Percentiles rank a stretch among this genome's conserved stretches.
Conservation (phyloP, 2,113 vertebrate species). For the Aramus guarauna region DNA sequence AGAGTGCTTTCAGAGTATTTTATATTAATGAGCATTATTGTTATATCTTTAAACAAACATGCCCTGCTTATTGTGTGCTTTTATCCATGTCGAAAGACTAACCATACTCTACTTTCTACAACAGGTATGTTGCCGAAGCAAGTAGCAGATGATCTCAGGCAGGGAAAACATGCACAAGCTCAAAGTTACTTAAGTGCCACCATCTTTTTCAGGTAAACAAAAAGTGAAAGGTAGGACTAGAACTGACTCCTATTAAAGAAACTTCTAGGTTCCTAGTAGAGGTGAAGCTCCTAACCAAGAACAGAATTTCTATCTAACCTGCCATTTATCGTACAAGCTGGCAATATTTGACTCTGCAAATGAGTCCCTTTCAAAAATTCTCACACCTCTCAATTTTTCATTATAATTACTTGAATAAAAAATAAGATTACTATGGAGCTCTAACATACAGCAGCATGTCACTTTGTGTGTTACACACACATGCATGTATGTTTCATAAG, state of each 20-base stretch:
- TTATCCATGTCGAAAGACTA: neutral
- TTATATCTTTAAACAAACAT: neutral
- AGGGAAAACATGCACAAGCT: constrained; percentile 77
- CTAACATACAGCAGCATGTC: neutral
- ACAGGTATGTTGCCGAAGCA: constrained; percentile 84
- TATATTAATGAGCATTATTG: neutral
- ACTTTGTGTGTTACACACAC: neutral
- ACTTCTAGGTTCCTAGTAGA: neutral
- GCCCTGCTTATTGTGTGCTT: neutral
- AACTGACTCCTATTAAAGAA: neutral
- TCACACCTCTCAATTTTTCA: neutral
- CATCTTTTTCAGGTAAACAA: constrained; percentile 84
- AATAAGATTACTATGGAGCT: neutral
- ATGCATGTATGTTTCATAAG: neutral
- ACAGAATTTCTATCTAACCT: neutral
- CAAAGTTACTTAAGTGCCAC: constrained; percentile 83
- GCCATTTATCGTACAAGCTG: neutral
- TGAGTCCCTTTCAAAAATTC: neutral
- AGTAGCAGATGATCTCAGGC: constrained; percentile 83
- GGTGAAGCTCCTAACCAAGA: neutral
- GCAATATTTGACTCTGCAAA: neutral
- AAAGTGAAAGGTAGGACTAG: neutral
- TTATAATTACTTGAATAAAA: neutral
- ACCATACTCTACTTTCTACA: neutral
- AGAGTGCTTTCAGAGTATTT: neutral